Conservation (phyloP, 2,888 invertebrate genomes). For the Laspeyria flexula region DNA sequence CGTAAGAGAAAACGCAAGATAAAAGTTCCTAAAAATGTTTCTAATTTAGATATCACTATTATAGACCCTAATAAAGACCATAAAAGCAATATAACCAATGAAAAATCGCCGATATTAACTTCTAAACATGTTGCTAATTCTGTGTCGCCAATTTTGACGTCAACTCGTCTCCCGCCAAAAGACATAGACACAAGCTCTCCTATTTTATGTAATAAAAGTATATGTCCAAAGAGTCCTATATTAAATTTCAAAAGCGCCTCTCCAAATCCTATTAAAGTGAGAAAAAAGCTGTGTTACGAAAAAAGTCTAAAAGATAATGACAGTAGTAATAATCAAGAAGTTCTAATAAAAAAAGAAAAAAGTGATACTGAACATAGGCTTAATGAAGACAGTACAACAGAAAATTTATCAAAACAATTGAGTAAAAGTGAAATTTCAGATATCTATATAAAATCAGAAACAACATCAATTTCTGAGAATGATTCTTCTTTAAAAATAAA, state of each 20-base stretch:
- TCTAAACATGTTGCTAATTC: constrained; percentile 19
- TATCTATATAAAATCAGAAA: constrained; percentile 13
- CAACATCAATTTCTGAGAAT: constrained; percentile 9
- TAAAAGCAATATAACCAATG: constrained; percentile 20
- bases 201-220: constrained; percentile 40
- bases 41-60: constrained; percentile 66
- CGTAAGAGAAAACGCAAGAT: constrained; percentile 69
- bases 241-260: constrained; percentile 51
- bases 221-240: constrained; percentile 61
- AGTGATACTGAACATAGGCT: background rate
- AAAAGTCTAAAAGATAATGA: background rate
- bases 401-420: constrained; percentile 6
- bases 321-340: too few species aligned
- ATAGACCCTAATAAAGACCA: constrained; percentile 43
- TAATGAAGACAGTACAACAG: constrained; percentile 4
- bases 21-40: constrained; percentile 56
- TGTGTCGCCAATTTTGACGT: constrained; percentile 51
- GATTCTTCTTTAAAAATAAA: constrained; percentile 27
- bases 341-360: background rate
- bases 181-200: constrained; percentile 47
- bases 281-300: constrained; percentile 58
- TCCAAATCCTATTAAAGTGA: constrained; percentile 51
- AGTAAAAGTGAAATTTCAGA: background rate
- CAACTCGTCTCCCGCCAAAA: constrained; percentile 27
- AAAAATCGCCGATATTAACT: constrained; percentile 53